Base-by-base conservation (phyloP, 2,113 vertebrate species). In the Aphyosemion australe region DNA sequence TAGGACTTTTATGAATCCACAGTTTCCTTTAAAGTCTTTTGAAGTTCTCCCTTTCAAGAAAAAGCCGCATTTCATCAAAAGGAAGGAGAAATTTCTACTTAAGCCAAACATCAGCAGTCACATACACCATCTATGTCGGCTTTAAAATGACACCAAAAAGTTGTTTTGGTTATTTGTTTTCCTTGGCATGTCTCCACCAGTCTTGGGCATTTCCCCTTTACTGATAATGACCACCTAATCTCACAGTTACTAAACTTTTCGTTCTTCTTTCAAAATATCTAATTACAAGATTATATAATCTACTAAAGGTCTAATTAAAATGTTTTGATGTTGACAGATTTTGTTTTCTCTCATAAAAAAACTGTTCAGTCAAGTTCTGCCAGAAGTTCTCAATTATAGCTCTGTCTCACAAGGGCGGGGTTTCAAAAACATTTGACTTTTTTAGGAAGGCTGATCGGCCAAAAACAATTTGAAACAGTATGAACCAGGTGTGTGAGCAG, bases 1-100 rank as follows among this genome's bases (percentile, higher is more conserved):
- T 1, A 6, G 5, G 54, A 7, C 21, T 61, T 72, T 41, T 60
- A 79, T 66, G 73, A 76, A 63, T 55, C 46, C 31, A 50, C 47
- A 20, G 47, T 55, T 71, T 71, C 56, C 9, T 5, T 59, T 42
- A 9, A 45, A 49, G 5, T 1, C 19, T 54, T 69, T 68, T 70
- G 15, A 74, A 68, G 65, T 60, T 64, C 49, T 12, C 12, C n/a
- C 18, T 45, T 49, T 39, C 14, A n/a, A 9, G 46, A 51, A 14
- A 56, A 52, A 21, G 15, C 5, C 12, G 2, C 12, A 20, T 18
- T 66, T 46, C n/a, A 47, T 49, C 3, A 59, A 58, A 18, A 10
- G 37, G 20, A 41, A 48, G 39, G 1, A 10, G 2, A 46, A 31
- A 42, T 37, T 69, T 55, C 10, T 46, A 53, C 21, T 43, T 16